Percentiles rank a stretch among this genome's conserved stretches.
Evolutionary conservation across 2,888 invertebrate species (phyloP).

Genomic region (Schrankia costaestrigalis): DNA sequence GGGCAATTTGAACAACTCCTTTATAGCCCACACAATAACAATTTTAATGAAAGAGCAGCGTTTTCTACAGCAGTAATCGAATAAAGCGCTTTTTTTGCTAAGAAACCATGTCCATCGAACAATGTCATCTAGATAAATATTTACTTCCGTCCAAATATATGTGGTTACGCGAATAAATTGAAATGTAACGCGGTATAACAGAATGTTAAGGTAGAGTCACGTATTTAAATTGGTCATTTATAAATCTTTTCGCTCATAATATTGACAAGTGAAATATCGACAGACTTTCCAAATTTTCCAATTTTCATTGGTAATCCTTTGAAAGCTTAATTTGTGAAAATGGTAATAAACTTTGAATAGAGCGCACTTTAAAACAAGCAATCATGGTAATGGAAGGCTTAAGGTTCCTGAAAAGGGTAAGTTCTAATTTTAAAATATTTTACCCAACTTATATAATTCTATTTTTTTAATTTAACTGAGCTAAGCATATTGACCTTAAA

Average conservation of each 20-base stretch:
- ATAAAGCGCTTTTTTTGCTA: constrained; percentile 32
- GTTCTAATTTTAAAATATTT: constrained; percentile 22
- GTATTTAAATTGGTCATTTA: constrained; percentile 22
- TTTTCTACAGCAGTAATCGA: no score
- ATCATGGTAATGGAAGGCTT: constrained; percentile 40
- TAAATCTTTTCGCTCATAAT: constrained; percentile 42
- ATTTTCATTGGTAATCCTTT: constrained; percentile 29
- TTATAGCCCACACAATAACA: no score
- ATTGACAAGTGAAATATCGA: constrained; percentile 43
- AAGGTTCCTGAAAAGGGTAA: constrained; percentile 39
- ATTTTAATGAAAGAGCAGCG: no score
- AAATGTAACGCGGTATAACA: no score
- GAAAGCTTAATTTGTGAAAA: constrained; percentile 22
- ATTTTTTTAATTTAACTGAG: no score
- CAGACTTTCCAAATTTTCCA: constrained; percentile 39
- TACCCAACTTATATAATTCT: no score
- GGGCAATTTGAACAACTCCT: no score
- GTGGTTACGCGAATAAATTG: constrained; percentile 39
- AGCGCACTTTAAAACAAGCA: constrained; percentile 4
- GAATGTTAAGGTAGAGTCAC: background rate
- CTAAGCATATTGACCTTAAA: no score
- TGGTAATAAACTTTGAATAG: constrained; percentile 14
- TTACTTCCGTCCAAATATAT: constrained; percentile 42
- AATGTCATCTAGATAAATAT: constrained; percentile 50
- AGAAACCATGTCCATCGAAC: constrained; percentile 7